A percentile compares a stretch with the other conserved stretches of the same genome.
Evolutionary conservation across 2,113 vertebrate genomes (phyloP).

Genomic region (Calyptommatus sinebrachiatus): DNA sequence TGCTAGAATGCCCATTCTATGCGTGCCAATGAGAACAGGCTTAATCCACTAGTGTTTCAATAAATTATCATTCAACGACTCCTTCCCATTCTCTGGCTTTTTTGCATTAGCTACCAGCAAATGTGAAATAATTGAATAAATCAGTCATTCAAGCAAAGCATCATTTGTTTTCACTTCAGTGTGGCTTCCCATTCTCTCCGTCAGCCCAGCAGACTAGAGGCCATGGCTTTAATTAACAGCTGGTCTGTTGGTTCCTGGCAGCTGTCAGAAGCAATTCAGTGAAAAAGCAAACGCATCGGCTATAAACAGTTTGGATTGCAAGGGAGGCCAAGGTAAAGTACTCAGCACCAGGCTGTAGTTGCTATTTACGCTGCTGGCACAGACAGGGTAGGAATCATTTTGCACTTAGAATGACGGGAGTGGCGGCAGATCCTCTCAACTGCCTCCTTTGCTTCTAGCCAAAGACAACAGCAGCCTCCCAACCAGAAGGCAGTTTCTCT

Average conservation of each 20-base stretch:
- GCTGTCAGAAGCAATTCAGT: conserved; percentile 41
- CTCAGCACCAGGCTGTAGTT: neutral
- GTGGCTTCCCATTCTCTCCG: conserved; percentile 57
- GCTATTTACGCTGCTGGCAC: neutral
- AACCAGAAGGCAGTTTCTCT: too few relatives aligned
- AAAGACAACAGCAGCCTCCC: too few relatives aligned
- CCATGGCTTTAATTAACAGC: conserved; percentile 59
- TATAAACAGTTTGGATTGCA: conserved; percentile 54
- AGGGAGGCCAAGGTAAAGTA: conserved; percentile 31
- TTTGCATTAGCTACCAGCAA: conserved; percentile 38
- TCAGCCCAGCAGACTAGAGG: conserved; percentile 59
- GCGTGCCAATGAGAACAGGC: too few relatives aligned
- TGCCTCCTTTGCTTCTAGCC: too few relatives aligned
- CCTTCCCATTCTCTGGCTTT: neutral
- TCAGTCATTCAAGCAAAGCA: conserved; percentile 59
- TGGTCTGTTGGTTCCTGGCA: conserved; percentile 59
- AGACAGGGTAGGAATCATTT: too few relatives aligned
- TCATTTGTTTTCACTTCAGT: conserved; percentile 68
- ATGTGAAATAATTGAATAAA: conserved; percentile 68
- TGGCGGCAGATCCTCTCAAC: neutral
- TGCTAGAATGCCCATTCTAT: neutral
- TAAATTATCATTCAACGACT: too few relatives aligned
- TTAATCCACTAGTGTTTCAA: too few relatives aligned
- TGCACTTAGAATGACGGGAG: neutral
- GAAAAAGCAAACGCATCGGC: conserved; percentile 63